phyloP scores from a whole-genome alignment of 53 echinoderm and acorn worm species.

The Henricia sp. region DNA sequence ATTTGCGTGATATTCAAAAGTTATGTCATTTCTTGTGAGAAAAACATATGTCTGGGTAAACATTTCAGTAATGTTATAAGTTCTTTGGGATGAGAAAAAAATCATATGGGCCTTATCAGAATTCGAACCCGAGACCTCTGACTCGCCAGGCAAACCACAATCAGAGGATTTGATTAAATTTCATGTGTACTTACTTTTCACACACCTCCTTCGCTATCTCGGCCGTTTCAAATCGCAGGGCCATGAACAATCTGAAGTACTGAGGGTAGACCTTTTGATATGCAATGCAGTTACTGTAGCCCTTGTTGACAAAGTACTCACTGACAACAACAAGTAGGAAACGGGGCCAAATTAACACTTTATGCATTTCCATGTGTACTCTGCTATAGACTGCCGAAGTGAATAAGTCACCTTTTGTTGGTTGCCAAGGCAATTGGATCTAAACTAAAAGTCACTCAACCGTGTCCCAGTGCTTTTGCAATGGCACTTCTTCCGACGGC shows the following conservation, averaged over 20 bases:
- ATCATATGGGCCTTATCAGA: too few species aligned
- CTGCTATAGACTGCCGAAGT: too few species aligned
- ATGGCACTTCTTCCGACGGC: too few species aligned
- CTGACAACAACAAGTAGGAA: background rate
- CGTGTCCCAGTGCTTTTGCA: too few species aligned
- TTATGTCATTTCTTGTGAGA: background rate
- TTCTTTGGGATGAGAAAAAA: too few species aligned
- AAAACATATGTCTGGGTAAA: background rate
- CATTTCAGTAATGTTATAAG: too few species aligned
- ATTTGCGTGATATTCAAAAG: background rate
- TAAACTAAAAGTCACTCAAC: too few species aligned
- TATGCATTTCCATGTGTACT: too few species aligned
- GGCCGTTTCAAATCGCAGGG: slow-evolving; percentile 16
- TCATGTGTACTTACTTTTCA: slow-evolving; percentile 25
- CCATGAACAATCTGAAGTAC: slow-evolving; percentile 38
- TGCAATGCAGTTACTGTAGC: slow-evolving; percentile 22
- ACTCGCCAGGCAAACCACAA: too few species aligned
- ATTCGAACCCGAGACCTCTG: too few species aligned
- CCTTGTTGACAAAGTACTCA: slow-evolving; percentile 30
- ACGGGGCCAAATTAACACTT: background rate
- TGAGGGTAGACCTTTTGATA: slow-evolving; percentile 31
- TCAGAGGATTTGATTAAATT: too few species aligned
- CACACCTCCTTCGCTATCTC: slow-evolving; percentile 23
- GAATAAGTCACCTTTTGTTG: too few species aligned
- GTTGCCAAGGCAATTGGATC: background rate